Evolutionary conservation across 2,113 vertebrate species (phyloP).

Genomic region (Ptilorrhoa leucosticta): DNA sequence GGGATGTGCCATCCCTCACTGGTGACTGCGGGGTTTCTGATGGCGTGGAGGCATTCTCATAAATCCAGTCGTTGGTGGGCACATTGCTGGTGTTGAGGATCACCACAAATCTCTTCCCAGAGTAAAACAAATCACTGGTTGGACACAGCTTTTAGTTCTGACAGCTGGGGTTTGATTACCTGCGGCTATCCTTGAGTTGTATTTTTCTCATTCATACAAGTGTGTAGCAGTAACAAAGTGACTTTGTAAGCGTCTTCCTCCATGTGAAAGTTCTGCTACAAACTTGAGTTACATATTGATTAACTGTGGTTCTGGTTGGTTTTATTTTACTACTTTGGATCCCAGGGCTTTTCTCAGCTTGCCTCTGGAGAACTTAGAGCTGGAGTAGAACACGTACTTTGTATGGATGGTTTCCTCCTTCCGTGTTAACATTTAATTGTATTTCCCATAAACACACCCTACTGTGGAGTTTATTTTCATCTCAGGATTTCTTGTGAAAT

Average conservation of each 20-base stretch:
- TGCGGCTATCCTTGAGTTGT: background rate
- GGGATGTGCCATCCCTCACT: background rate
- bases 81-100: background rate
- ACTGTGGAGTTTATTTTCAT: background rate
- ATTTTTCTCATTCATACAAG: background rate
- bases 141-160: background rate
- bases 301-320: background rate
- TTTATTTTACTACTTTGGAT: background rate
- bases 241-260: background rate
- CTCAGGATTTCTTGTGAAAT: background rate
- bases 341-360: background rate
- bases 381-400: fast-evolving
- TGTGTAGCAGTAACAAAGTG: background rate
- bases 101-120: background rate
- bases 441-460: background rate
- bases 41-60: fast-evolving
- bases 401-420: background rate
- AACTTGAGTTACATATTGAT: background rate
- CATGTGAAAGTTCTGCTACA: background rate
- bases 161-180: background rate
- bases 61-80: background rate
- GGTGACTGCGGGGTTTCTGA: background rate
- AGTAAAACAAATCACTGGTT: background rate
- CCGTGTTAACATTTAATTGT: fast-evolving
- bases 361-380: background rate